These are phyloP conservation scores for Schizotus pectinicornis DNA, from an alignment of 2,888 invertebrate genomes.

Conservation along the genomic window DNA sequence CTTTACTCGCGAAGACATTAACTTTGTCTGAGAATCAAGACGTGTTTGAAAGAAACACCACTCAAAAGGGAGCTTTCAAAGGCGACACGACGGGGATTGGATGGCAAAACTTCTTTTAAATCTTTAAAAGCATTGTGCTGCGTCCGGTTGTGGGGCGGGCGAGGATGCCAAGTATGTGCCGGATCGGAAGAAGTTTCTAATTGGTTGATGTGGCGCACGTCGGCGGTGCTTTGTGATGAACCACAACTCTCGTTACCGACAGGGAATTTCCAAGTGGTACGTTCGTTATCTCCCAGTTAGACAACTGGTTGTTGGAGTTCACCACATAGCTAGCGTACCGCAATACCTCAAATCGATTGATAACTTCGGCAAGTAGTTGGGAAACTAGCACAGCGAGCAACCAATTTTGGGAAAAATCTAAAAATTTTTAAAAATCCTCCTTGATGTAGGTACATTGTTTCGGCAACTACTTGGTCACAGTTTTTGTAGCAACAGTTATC, in stretches of 20 bases:
- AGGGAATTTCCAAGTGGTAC: neutral
- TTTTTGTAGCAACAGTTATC: neutral
- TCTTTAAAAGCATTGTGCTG: conserved; percentile 5
- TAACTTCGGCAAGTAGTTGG: neutral
- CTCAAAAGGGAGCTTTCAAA: conserved; percentile 14
- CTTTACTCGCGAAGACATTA: conserved; percentile 25
- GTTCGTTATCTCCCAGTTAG: neutral
- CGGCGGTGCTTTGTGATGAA: neutral
- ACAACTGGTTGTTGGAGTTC: neutral
- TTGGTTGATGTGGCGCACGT: neutral
- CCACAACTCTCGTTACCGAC: neutral
- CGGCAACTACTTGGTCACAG: too few species aligned
- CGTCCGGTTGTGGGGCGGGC: too few species aligned
- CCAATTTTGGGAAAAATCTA: too few species aligned
- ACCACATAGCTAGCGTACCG: too few species aligned
- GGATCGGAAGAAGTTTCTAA: too few species aligned
- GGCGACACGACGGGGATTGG: conserved; percentile 8
- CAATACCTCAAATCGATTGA: too few species aligned
- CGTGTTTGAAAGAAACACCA: conserved; percentile 27
- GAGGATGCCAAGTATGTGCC: too few species aligned
- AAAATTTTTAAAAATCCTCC: too few species aligned
- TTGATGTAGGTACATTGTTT: too few species aligned
- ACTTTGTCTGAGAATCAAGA: conserved; percentile 28
- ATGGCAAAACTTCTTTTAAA: conserved; percentile 9
- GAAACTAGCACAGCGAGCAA: neutral